Conservation (phyloP, 1,140 invertebrate species). For the Drosophila trapezifrons region DNA sequence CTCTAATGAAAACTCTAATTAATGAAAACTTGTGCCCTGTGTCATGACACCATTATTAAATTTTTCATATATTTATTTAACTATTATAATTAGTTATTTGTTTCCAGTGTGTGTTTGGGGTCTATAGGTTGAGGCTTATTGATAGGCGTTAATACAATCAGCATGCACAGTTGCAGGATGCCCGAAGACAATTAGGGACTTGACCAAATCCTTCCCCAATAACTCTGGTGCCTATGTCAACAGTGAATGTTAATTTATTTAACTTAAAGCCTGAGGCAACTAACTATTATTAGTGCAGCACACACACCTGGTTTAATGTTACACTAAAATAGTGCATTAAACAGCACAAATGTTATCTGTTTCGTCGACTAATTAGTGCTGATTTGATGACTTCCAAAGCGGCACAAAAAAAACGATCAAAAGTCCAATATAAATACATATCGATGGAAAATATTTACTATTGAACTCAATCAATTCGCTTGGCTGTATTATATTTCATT, state of each 20-base stretch:
- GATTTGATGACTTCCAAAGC: slow-evolving; percentile 4
- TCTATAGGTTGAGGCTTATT: slow-evolving; percentile 25
- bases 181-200: background rate
- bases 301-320: background rate
- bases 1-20: no score
- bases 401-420: background rate
- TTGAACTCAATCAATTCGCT: slow-evolving; percentile 3
- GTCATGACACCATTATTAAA: no score
- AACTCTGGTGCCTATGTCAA: background rate
- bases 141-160: slow-evolving; percentile 56
- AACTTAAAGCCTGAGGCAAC: slow-evolving; percentile 4
- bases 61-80: no score
- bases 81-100: no score
- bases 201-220: background rate
- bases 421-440: background rate
- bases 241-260: slow-evolving; percentile 15
- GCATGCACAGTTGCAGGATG: slow-evolving; percentile 42
- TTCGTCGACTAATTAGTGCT: slow-evolving; percentile 21
- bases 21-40: no score
- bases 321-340: background rate
- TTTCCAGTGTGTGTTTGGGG: background rate
- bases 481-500: slow-evolving; percentile 1
- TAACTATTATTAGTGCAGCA: background rate
- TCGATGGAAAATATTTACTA: background rate
- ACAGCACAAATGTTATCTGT: background rate